Percentiles rank a stretch among this genome's conserved stretches.
Conservation (phyloP, 1,140 invertebrate species). For the Drosophila chauvacae region DNA sequence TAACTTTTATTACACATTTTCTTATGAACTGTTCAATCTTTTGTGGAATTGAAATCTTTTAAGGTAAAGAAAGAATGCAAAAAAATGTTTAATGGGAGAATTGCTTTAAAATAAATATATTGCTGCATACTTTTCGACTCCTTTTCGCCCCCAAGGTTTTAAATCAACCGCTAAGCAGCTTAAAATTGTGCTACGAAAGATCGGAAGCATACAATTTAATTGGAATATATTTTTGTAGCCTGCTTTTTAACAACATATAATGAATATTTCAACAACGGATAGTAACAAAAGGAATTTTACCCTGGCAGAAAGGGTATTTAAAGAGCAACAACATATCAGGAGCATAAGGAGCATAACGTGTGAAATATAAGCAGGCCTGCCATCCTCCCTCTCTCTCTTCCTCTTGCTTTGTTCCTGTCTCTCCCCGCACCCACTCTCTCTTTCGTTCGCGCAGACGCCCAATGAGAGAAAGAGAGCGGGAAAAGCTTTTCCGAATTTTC, state of each 20-base stretch:
- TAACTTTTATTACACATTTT: not conserved
- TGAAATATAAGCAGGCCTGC: conserved; percentile 62
- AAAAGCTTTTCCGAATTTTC: conserved; percentile 39
- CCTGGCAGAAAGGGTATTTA: not conserved
- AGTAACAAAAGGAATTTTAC: not conserved
- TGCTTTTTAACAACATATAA: not conserved
- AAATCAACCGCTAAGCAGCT: not conserved
- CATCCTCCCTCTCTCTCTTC: not conserved
- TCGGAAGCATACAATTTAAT: rapidly evolving
- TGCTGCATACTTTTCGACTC: not conserved
- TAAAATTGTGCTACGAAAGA: not conserved
- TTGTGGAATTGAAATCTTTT: not conserved
- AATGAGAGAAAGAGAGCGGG: conserved; percentile 9
- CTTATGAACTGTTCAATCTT: too few relatives aligned
- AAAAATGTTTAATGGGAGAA: not conserved
- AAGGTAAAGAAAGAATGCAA: not conserved
- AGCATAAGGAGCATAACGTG: conserved; percentile 58
- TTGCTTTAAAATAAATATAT: not conserved
- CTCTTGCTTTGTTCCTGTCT: not conserved
- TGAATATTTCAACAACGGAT: not conserved
- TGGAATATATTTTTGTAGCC: too few relatives aligned
- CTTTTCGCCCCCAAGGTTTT: not conserved
- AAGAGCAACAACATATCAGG: conserved; percentile 10
- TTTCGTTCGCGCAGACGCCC: conserved; percentile 31
- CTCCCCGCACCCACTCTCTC: not conserved